Evolutionary conservation across 2,888 invertebrate genomes (phyloP).

Genomic region (Acronicta leporina): DNA sequence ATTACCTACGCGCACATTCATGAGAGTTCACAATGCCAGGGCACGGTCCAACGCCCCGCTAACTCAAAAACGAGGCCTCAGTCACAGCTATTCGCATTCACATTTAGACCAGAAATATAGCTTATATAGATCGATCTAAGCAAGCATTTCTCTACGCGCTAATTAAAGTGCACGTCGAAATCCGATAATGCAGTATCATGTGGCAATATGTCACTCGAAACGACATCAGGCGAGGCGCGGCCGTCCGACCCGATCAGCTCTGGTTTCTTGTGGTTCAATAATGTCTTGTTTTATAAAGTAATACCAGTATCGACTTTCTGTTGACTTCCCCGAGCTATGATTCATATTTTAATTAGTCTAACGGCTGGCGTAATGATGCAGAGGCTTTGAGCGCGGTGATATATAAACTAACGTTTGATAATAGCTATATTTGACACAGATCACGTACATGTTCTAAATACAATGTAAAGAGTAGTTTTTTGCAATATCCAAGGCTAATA

Average conservation of each 20-base stretch:
- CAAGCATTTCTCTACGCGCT: conserved; percentile 74
- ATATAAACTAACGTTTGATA: conserved; percentile 35
- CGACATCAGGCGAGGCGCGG: conserved; percentile 64
- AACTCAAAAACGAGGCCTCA: conserved; percentile 32
- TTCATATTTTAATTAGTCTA: conserved; percentile 50
- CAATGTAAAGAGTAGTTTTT: conserved; percentile 44
- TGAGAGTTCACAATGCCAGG: conserved; percentile 16
- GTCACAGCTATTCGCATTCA: conserved; percentile 39
- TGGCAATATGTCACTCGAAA: conserved; percentile 80
- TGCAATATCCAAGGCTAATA: conserved; percentile 21
- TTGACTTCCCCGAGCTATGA: conserved; percentile 61
- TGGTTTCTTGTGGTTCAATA: conserved; percentile 76
- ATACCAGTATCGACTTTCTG: conserved; percentile 67
- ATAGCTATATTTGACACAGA: conserved; percentile 50
- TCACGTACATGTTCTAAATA: conserved; percentile 48
- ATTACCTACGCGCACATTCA: conserved; percentile 23
- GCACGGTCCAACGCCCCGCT: conserved; percentile 22
- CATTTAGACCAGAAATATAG: conserved; percentile 54
- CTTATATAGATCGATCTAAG: conserved; percentile 35
- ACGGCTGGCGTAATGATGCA: conserved; percentile 31
- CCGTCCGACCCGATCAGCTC: conserved; percentile 61
- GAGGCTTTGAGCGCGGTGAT: conserved; percentile 16
- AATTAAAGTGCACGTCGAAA: conserved; percentile 78
- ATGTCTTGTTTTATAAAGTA: conserved; percentile 61
- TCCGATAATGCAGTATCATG: conserved; percentile 76